Base-by-base conservation (phyloP, 2,888 invertebrate species). In the Ditylenchus weischeri region DNA sequence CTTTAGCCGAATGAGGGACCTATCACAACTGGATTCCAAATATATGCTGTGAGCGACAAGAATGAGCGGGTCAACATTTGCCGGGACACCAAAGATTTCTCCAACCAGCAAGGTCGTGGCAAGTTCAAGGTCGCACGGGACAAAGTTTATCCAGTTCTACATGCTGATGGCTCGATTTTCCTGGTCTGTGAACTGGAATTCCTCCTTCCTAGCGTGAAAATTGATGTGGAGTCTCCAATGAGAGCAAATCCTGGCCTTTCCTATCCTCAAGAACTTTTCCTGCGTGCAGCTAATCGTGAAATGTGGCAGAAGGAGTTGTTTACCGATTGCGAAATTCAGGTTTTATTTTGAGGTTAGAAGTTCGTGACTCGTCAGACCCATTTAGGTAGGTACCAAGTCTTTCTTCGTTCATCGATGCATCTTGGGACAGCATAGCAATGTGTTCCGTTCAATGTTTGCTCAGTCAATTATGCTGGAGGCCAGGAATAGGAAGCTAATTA, bases 1-100 rank as follows among this genome's bases (percentile, higher is more conserved):
- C 36, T 65, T 61, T 67, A 78, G 74, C 69, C 76, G 10, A 76
- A 76, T 18, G 79, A 78, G 29, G 79, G 79, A 57, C 78, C 80
- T 0, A 76, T 80, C 10, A 77, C 79, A 76, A 78, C 80, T 19
- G 81, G 80, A 50, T 81, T 81, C 51, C 79, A 80, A 77, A 81
- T 81, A 10, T 80, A 79, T 68, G 75, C 77, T 15, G 62, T 77
- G 0, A 76, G 79, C 60, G 66, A 57, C 1, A 60, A 62, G 15
- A 64, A 75, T 29, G 51, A 57, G 1, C 62, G 76, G 18, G 74
- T 79, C 23, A 78, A 76, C 64, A 77, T 81, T 19, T 81, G 81
- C 69, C 70, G 79, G 35, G 81, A 81, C 68, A 77, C 78, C 6
- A 81, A 81, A 57, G 81, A 81, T 47, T 81, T 81, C 69, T 77